Conservation (phyloP, 2,797 vertebrate species). For the Galago senegalensis region DNA sequence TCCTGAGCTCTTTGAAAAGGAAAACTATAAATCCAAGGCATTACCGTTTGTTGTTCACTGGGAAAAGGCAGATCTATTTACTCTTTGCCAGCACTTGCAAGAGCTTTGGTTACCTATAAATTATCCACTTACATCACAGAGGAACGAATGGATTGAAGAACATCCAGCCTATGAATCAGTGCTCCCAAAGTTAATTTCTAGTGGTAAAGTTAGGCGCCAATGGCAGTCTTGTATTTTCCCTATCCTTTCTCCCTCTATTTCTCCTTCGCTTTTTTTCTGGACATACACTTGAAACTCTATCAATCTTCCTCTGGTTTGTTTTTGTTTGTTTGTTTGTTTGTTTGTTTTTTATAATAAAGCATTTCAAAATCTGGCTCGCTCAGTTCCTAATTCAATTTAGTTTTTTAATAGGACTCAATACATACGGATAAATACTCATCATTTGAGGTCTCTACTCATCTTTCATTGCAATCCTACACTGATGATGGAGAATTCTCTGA, state of each 20-base stretch:
- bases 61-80: constrained; percentile 66
- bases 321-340: not conserved
- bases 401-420: constrained; percentile 46
- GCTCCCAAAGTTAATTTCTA: constrained; percentile 39
- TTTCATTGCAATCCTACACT: not conserved
- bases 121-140: constrained; percentile 56
- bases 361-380: constrained; percentile 27
- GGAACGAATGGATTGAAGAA: constrained; percentile 37
- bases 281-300: not conserved
- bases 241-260: not conserved
- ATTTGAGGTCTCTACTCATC: not conserved
- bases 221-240: not conserved
- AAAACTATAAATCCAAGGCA: constrained; percentile 65
- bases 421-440: not conserved
- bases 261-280: not conserved
- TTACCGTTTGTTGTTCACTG: constrained; percentile 45
- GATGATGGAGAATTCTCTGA: not conserved
- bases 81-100: constrained; percentile 36
- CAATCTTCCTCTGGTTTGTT: not conserved
- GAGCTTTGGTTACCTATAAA: constrained; percentile 60
- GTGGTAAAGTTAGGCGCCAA: constrained; percentile 9
- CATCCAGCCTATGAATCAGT: constrained; percentile 31
- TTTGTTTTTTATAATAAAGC: not conserved
- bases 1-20: constrained; percentile 55
- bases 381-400: constrained; percentile 21